Conservation (phyloP, 2,113 vertebrate genomes). For the Cricetomys ansorgei region DNA sequence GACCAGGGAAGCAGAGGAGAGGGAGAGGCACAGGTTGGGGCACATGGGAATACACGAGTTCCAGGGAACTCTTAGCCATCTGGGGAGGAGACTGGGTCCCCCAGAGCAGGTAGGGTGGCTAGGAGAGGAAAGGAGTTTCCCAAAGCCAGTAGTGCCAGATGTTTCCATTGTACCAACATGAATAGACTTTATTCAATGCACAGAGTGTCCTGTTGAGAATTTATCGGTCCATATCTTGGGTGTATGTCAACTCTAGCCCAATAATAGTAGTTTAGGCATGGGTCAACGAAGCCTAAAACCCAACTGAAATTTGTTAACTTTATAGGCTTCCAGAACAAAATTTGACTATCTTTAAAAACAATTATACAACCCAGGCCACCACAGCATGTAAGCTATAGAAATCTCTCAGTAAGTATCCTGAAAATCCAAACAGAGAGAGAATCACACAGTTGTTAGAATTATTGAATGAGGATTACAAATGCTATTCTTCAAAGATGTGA, state of each 20-base stretch:
- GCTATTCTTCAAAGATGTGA: neutral
- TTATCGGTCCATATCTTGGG: neutral
- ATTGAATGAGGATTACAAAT: neutral
- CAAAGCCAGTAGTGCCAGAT: neutral
- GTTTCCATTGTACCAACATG: neutral
- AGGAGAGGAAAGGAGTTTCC: neutral
- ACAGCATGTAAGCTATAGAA: neutral
- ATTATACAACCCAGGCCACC: neutral
- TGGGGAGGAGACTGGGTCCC: neutral
- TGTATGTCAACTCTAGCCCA: neutral
- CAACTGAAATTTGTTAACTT: neutral
- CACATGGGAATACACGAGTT: rapidly evolving
- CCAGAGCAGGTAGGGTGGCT: neutral
- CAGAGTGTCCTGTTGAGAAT: neutral
- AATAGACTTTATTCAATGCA: neutral
- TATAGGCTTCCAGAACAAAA: neutral
- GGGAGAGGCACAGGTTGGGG: neutral
- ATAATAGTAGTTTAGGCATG: neutral
- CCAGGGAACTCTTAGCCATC: neutral
- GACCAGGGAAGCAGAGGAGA: neutral
- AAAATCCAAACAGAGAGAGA: neutral
- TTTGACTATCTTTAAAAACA: neutral
- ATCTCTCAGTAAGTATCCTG: neutral
- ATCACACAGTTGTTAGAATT: neutral
- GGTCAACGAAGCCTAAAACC: neutral